Base-by-base conservation (phyloP, 2,888 invertebrate species). In the Oxystoma pomonae region DNA sequence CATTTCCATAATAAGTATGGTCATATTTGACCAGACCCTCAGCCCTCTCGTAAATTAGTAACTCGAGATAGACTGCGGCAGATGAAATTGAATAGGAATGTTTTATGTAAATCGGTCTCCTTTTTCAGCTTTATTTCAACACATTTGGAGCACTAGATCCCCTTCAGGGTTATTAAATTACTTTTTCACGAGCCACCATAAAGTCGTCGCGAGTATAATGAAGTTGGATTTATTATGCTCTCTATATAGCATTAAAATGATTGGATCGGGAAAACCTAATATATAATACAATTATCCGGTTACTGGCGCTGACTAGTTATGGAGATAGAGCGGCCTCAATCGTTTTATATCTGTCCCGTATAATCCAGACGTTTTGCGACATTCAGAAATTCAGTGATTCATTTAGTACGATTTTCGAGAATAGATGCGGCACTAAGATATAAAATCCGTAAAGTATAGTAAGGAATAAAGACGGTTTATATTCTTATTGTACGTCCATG, bases 71-170 rank as follows among this genome's bases (percentile, higher is more conserved):
- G 52, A 51, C 58, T 35, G 35, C 35, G 35, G 35, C 58, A 16
- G 53, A 62, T 62, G 58, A 62, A 62, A 58, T 62, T 58, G 52
- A 58, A 58, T 51, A 62, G 58, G 58, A 58, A 50, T 58, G 49
- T 62, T 58, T 62, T 20, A 57, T 57, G 58, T 57, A 53, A 53
- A 53, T 53, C 53, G 53, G 17, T 17, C 53, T 16, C 53, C 16
- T 16, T 16, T 16, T 53, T n/a, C 53, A 19, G 53, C 53, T 53
- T 53, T 53, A 53, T 53, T 53, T 53, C 53, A 53, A 53, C 53
- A 53, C 53, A 53, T 53, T 53, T 19, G 17, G 17, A 19, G 53
- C 19, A 5, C 53, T 19, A 7, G 17, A 19, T 16, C n/a, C 53
- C 53, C 53, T 53, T n/a, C 17, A 16, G 53, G 53, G 16, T 53